phyloP scores from a whole-genome alignment of 1,140 invertebrate genomes.

The Drosophila oshimai region DNA sequence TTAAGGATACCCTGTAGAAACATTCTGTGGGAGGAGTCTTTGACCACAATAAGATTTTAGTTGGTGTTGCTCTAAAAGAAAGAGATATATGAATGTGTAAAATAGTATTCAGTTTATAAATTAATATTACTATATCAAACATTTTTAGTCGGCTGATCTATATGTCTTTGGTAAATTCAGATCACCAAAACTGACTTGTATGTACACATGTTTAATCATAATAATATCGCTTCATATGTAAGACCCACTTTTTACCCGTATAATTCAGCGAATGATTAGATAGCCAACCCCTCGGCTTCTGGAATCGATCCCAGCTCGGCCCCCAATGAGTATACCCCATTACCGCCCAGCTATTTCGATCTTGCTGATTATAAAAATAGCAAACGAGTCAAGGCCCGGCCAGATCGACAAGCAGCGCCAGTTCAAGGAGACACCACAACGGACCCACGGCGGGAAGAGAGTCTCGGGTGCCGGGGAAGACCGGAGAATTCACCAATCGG shows the following conservation, averaged over 20 bases:
- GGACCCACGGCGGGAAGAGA: neutral
- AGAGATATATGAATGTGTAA: too few species aligned
- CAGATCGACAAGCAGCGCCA: constrained; percentile 51
- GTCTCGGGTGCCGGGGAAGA: neutral
- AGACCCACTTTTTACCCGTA: neutral
- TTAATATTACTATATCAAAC: too few species aligned
- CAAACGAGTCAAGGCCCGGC: constrained; percentile 76
- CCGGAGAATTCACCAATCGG: constrained; percentile 33
- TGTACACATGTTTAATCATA: neutral
- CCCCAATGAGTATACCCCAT: constrained; percentile 28
- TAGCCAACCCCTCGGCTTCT: neutral
- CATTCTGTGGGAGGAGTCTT: neutral
- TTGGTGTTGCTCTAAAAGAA: too few species aligned
- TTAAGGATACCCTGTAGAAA: neutral
- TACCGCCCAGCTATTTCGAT: constrained; percentile 28
- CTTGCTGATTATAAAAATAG: constrained; percentile 70
- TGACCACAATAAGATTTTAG: too few species aligned
- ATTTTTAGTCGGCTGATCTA: neutral
- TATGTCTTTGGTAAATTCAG: neutral
- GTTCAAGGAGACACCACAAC: constrained; percentile 41
- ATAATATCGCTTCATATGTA: neutral
- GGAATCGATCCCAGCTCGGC: constrained; percentile 1
- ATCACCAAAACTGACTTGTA: neutral
- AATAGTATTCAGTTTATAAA: neutral
- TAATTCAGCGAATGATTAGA: constrained; percentile 3